phyloP scores from a whole-genome alignment of 2,888 invertebrate genomes.

The Clivina fossor region DNA sequence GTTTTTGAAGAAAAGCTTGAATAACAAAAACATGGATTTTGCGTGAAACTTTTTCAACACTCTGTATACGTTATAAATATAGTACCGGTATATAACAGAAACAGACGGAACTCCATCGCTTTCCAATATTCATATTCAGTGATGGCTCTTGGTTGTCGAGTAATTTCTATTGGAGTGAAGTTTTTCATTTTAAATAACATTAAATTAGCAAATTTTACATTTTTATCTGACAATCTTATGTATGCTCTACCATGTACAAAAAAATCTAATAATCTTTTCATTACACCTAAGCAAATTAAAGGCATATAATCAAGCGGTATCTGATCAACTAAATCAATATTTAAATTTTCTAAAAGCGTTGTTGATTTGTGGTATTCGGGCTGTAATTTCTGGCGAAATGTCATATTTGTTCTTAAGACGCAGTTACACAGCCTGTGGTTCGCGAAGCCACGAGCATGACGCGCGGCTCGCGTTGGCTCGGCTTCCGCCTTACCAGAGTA shows the following conservation, averaged over 20 bases:
- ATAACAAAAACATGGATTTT: too few relatives aligned
- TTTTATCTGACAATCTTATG: slow-evolving; percentile 17
- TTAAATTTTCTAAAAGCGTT: slow-evolving; percentile 15
- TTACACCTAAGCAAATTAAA: too few relatives aligned
- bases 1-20: too few relatives aligned
- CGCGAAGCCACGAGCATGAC: too few relatives aligned
- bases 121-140: neutral
- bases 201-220: slow-evolving; percentile 7
- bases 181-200: slow-evolving; percentile 12
- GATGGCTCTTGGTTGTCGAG: slow-evolving; percentile 15
- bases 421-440: too few relatives aligned
- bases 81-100: slow-evolving; percentile 8
- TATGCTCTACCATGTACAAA: slow-evolving; percentile 4
- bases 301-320: too few relatives aligned
- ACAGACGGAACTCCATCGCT: slow-evolving; percentile 19
- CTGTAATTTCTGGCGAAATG: slow-evolving; percentile 17
- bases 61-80: too few relatives aligned
- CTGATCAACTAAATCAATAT: too few relatives aligned
- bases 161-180: slow-evolving; percentile 18
- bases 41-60: too few relatives aligned
- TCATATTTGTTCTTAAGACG: slow-evolving; percentile 16
- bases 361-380: slow-evolving; percentile 17
- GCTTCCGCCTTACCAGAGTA: too few relatives aligned
- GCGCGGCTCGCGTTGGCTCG: too few relatives aligned
- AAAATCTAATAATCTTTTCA: too few relatives aligned